phyloP scores from a whole-genome alignment of 2,113 vertebrate species.

The Menura novaehollandiae region DNA sequence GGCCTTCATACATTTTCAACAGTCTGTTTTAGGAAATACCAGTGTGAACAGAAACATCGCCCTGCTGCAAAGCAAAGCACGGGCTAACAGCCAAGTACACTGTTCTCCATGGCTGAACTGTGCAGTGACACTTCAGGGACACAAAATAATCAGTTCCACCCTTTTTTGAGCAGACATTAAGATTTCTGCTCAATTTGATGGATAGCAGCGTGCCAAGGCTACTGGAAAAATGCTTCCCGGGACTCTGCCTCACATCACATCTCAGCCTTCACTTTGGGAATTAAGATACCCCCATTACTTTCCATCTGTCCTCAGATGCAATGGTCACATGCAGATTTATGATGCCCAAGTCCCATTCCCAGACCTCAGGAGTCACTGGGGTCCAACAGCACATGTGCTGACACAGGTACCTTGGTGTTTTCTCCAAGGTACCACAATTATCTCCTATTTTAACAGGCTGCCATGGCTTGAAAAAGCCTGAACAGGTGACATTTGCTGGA shows the following conservation, averaged over 20 bases:
- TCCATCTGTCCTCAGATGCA: background rate
- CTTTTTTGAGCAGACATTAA: background rate
- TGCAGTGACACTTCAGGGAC: background rate
- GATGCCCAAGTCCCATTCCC: background rate
- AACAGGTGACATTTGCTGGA: background rate
- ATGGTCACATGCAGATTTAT: background rate
- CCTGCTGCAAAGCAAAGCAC: background rate
- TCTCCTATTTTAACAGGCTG: background rate
- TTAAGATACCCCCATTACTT: background rate
- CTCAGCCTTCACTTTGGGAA: background rate
- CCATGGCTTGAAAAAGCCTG: background rate
- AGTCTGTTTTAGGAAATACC: background rate
- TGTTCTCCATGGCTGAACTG: background rate
- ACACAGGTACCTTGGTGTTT: background rate
- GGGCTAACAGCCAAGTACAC: background rate
- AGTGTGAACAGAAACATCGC: background rate
- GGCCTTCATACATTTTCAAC: background rate
- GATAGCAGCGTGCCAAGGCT: background rate
- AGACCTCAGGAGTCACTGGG: background rate
- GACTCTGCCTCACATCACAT: background rate
- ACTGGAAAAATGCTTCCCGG: background rate
- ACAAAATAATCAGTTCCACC: background rate
- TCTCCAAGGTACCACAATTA: background rate
- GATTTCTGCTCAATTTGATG: background rate
- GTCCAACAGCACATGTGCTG: fast-evolving